Evolutionary conservation across 23 tunicate genomes (phyloP), one percentile per base, ranked within the genome.

Genomic region (Diplosoma virens): DNA sequence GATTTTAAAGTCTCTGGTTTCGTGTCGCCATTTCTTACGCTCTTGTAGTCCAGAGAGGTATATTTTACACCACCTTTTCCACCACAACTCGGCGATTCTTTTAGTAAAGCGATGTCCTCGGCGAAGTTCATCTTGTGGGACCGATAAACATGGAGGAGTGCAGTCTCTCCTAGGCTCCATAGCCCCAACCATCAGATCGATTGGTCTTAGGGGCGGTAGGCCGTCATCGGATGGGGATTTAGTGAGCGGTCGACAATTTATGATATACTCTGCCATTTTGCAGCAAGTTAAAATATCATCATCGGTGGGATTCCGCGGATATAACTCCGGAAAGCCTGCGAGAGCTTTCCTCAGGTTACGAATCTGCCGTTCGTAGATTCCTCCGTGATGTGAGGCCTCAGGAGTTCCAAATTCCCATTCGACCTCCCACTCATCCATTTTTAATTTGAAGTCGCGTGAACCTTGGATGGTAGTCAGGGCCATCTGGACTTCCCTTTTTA

Each of bases 341-440:
- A 56, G 5, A 11, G 64, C 64, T 21, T 56, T 56, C 5, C 22
- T 18, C 6, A 56, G 16, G 18, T n/a, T 56, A 5, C 64, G 64
- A 16, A 56, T 56, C 22, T 56, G 64, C 22, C 22, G 64, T n/a
- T 56, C 64, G 20, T 11, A 56, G 5, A 56, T 18, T 23, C 64
- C 22, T 11, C 64, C 64, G 20, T 56, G 64, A n/a, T 56, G 64
- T 5, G 64, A 56, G 5, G 22, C 64, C 20, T 56, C 64, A n/a
- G 64, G 64, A 16, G 64, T 6, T 6, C 64, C 64, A n/a, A 56
- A 56, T 56, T 56, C 24, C 22, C 64, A 21, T 23, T 56, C 22
- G 21, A 56, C 25, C 20, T 56, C 64, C 64, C 64, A 56, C 22
- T 56, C 64, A 11, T 56, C 18, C 64, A 56, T 56, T 56, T 21